A percentile compares a stretch with the other conserved stretches of the same genome.
phyloP scores from a whole-genome alignment of 2,113 vertebrate species.

The Pica pica region DNA sequence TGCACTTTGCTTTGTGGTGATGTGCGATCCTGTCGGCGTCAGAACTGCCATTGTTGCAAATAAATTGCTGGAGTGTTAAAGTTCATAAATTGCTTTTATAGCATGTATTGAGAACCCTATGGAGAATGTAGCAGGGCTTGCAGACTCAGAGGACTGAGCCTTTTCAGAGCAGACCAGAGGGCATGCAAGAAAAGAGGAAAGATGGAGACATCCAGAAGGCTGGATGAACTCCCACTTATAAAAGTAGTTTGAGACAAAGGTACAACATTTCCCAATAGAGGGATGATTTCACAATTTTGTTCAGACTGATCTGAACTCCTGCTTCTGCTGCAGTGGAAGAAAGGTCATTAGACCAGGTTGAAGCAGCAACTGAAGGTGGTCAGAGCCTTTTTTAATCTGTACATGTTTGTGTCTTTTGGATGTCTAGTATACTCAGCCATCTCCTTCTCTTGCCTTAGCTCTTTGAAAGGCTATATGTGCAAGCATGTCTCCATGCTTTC shows the following conservation, averaged over 20 bases:
- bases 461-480: not conserved
- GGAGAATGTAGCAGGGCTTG: not conserved
- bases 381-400: not conserved
- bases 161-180: not conserved
- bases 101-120: not conserved
- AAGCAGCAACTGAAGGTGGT: not conserved
- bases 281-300: not conserved
- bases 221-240: not conserved
- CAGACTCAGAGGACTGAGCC: not conserved
- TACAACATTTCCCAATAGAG: not conserved
- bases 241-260: not conserved
- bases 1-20: not conserved
- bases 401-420: not conserved
- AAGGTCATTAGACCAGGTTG: not conserved
- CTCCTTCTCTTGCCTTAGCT: not conserved
- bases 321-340: not conserved
- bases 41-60: not conserved
- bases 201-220: fast-evolving
- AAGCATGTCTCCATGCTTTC: not conserved
- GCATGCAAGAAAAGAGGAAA: not conserved
- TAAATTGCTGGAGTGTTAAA: not conserved
- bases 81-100: not conserved
- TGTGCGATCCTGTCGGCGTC: not conserved
- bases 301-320: not conserved
- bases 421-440: not conserved